phyloP scores from a whole-genome alignment of 1,140 invertebrate species.

The Helicoverpa zea region DNA sequence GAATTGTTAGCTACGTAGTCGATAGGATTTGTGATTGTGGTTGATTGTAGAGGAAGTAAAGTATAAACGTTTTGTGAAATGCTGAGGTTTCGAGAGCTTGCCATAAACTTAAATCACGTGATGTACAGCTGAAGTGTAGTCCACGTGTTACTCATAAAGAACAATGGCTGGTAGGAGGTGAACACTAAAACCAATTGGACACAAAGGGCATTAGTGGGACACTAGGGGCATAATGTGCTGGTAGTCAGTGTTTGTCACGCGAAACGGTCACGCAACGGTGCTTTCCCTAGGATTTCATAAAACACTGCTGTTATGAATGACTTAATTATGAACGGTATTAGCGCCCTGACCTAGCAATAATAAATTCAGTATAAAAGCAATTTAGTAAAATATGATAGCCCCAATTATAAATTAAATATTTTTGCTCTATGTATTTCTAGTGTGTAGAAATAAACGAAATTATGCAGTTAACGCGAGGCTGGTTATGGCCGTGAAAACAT shows the following conservation, averaged over 20 bases:
- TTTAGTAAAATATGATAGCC: background rate
- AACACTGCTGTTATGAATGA: slow-evolving; percentile 69
- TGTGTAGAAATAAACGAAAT: slow-evolving; percentile 17
- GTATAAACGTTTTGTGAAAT: slow-evolving; percentile 41
- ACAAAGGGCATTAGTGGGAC: slow-evolving; percentile 74
- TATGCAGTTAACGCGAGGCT: slow-evolving; percentile 37
- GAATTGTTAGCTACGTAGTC: slow-evolving; percentile 28
- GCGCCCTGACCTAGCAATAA: slow-evolving; percentile 32
- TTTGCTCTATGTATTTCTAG: background rate
- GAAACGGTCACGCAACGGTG: slow-evolving; percentile 77
- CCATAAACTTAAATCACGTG: slow-evolving; percentile 49
- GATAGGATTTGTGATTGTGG: slow-evolving; percentile 23
- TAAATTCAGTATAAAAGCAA: slow-evolving; percentile 16
- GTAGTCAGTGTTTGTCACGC: slow-evolving; percentile 72
- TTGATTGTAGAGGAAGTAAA: slow-evolving; percentile 28
- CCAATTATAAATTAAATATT: background rate
- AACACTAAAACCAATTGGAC: slow-evolving; percentile 65
- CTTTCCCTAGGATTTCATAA: slow-evolving; percentile 74
- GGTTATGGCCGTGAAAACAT: slow-evolving; percentile 46
- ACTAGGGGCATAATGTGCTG: slow-evolving; percentile 62
- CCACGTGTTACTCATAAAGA: slow-evolving; percentile 27
- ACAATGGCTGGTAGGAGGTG: slow-evolving; percentile 46
- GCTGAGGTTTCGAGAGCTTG: background rate
- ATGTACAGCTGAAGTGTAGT: slow-evolving; percentile 31
- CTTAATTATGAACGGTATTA: slow-evolving; percentile 55